phyloP scores from a whole-genome alignment of 2,888 invertebrate genomes.

The Octonoba sinensis region DNA sequence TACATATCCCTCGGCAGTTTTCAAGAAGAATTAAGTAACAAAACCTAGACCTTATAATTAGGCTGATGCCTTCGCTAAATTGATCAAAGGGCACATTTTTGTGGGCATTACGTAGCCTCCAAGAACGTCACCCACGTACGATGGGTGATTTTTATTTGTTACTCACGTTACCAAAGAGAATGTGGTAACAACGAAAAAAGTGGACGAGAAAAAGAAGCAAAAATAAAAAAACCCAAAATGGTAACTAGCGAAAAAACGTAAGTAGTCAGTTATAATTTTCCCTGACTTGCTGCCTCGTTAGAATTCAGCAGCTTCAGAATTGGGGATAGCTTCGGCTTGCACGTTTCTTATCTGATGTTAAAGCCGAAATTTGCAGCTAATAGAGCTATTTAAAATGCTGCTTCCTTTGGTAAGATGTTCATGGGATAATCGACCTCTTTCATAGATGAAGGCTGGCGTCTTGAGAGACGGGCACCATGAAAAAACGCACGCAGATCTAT shows the following conservation, averaged over 20 bases:
- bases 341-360: conserved; percentile 52
- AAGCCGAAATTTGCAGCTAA: conserved; percentile 53
- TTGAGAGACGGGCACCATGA: conserved; percentile 33
- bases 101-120: too few relatives aligned
- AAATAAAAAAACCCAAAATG: conserved; percentile 16
- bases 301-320: conserved; percentile 30
- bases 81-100: too few relatives aligned
- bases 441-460: conserved; percentile 35
- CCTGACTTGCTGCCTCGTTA: conserved; percentile 31
- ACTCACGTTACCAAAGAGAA: conserved; percentile 19
- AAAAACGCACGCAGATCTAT: conserved; percentile 30
- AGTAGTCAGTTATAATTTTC: conserved; percentile 35
- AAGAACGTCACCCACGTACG: conserved; percentile 1
- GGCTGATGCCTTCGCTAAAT: too few relatives aligned
- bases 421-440: conserved; percentile 48
- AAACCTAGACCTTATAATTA: too few relatives aligned
- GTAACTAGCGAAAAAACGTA: conserved; percentile 18
- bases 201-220: too few relatives aligned
- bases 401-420: conserved; percentile 30
- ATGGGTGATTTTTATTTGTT: background rate
- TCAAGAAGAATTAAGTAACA: too few relatives aligned
- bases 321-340: conserved; percentile 9
- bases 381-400: conserved; percentile 58
- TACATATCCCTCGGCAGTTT: too few relatives aligned
- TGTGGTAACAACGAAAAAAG: background rate